Evolutionary conservation across 1,140 invertebrate species (phyloP), one percentile per base, ranked within the genome.

Genomic region (Zaprionus inermis): DNA sequence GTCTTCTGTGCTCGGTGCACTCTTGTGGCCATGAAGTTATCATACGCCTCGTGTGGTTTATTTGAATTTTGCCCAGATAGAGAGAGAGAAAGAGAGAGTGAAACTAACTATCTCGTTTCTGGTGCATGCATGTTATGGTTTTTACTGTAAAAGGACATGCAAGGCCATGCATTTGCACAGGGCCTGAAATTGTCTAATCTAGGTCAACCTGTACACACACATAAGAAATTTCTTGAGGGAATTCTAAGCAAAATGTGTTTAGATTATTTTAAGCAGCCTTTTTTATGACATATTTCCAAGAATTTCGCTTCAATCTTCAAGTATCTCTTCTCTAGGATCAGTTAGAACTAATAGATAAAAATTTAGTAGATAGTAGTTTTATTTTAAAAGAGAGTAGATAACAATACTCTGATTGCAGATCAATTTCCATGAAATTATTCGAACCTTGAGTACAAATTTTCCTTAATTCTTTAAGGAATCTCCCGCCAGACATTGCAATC

Each of bases 11-110:
- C 18, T 4, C 16, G 22, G 38, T 57, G 36, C 58, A 10, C 49
- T 59, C 38, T 41, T 70, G 51, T 66, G 56, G 65, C 24, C 60
- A 54, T 70, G 54, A 60, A 71, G 63, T 61, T 74, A 84, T 71
- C 77, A 71, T 70, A 44, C 41, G 69, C 69, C 59, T 67, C 36
- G 72, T 68, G 72, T 72, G 67, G 60, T 84, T 74, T 81, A 71
- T 75, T 74, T 74, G 70, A 41, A 71, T 36, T 61, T 58, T 49
- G 1, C 11, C 12, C 14, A 54, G 44, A 46, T 61, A 41, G 11
- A 49, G 10, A 46, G 7, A 20, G 18, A 22, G 16, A 24, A 1
- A n/a, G 38, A 16, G 22, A 63, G 34, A 49, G 14, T 18, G 22
- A 24, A 0, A 12, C 14, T 9, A 5, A 6, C 24, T 28, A 28